Base-by-base conservation (phyloP, 2,888 invertebrate genomes). In the Polydrusus cervinus region DNA sequence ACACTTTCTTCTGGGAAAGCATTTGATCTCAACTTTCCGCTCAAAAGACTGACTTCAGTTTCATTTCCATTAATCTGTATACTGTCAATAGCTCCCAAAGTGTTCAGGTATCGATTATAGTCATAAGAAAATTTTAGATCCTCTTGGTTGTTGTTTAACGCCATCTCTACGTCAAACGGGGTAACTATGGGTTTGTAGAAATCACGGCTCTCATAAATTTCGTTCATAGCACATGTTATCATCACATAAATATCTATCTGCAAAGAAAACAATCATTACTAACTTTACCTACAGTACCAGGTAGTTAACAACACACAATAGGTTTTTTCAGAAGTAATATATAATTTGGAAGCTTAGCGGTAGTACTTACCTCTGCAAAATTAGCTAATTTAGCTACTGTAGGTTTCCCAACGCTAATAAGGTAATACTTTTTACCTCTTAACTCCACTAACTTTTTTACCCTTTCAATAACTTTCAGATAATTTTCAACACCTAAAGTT, bases 341-440 rank as follows among this genome's bases (percentile, higher is more conserved):
- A 3, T 25, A 3, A 25, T 5, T 25, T 25, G 25, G 25, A 25
- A 25, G 25, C 5, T 25, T 3, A 5, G 25, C 5, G 25, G 5
- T 5, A 25, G 25, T 5, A 7, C 67, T 74, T 86, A 93, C 93
- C 89, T 96, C 96, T 70, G 94, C 92, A 86, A 98, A 97, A 88
- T 99, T 99, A 0, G 97, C 97, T 76, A 99, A 88, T 87, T 99
- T 99, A 0, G 96, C 94, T 11, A 95, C 94, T 88, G 97, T 98
- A 3, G 97, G 94, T 86, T 97, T 97, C 6, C 98, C 99, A 68
- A 99, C 95, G 25, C 95, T 95, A 70, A 99, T 92, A 57, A 96
- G 93, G 84, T 98, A 98, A 78, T 93, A 93, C 85, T 96, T 97
- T 84, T 97, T 97, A 0, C 93, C 93, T 71, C 93, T 92, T 1